Evolutionary conservation across 2,113 vertebrate species (phyloP), one percentile per base, ranked within the genome.

Genomic region (Xerus inauris): DNA sequence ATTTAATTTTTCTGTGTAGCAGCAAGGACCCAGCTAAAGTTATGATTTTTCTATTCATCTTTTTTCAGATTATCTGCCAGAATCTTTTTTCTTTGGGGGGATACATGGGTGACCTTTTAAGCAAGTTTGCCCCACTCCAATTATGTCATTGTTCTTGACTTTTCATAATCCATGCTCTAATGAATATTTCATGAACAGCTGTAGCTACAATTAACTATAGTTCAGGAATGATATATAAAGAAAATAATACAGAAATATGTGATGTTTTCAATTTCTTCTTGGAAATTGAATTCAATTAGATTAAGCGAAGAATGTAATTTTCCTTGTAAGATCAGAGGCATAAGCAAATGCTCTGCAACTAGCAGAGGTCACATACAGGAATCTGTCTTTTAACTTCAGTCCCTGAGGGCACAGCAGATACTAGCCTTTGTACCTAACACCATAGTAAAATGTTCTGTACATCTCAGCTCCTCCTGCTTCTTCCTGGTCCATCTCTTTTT

Each of bases 101-200:
- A 85, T 57, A 62, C 13, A 14, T 86, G 32, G 12, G 16, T 87
- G 90, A 87, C 51, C 81, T 92, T 96, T 93, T 94, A 71, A 86
- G 87, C 14, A 87, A 94, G 28, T 83, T 92, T 95, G 45, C 13
- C n/a, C n/a, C 45, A 77, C n/a, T 92, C n/a, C 16, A 91, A 64
- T 88, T 96, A 62, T 89, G 86, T 84, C 49, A 94, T 91, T 97
- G 35, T 45, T 95, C 28, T 91, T 76, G n/a, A 91, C 45, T 95
- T 93, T 80, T 90, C 85, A 94, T 97, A 95, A 84, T 30, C 26
- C 14, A 11, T 73, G 30, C 54, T 72, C 81, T 69, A 92, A 92
- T 95, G 85, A 96, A 94, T 97, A 97, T 96, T 97, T 97, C 76
- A 96, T 97, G 92, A 98, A 96, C 45, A 94, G 64, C 30, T 96